Evolutionary conservation across 2,113 vertebrate genomes (phyloP), one percentile per base, ranked within the genome.

Genomic region (Anhinga rufa): DNA sequence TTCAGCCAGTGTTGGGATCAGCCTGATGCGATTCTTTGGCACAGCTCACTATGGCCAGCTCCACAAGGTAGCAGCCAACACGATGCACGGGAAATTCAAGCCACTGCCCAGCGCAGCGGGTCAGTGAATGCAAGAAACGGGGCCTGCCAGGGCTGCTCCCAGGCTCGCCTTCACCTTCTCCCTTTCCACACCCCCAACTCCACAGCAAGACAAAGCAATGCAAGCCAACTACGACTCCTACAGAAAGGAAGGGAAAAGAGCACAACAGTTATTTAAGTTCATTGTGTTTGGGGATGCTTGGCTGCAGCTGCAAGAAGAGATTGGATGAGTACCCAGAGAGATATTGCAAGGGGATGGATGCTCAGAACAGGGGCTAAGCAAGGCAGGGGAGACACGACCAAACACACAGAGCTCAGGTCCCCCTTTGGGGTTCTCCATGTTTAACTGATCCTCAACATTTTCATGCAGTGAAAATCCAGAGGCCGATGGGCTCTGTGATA

Each of bases 1-100:
- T 92, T 84, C 51, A 49, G 58, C 81, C 6, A 54, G 95, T 94
- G 46, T 95, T 92, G 95, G 95, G 86, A 12, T 96, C 93, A 88
- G 96, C 95, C 95, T 81, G 96, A 88, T 93, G 94, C 96, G 93
- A 95, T 97, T 94, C 84, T 54, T 90, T 97, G 96, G 94, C 92
- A 92, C 84, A 12, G 82, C 58, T 94, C 21, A 1, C 86, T 14
- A 10, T 16, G 64, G 57, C 71, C 82, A 82, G 82, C 86, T 93
- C 87, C 91, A 58, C 0, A 12, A 87, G 66, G 85, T 21, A 42
- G 87, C 84, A 4, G 91, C 82, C 81, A 94, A 72, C 26, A 44
- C 4, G 2, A 29, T 15, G 58, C 91, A 72, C 89, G 93, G 78
- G 93, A 95, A 96, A 95, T 79, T 58, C 74, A 75, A 96, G 90